Percentiles rank a stretch among this genome's conserved stretches.
phyloP scores from a whole-genome alignment of 1,140 invertebrate genomes.

The Drosophila seguyi region DNA sequence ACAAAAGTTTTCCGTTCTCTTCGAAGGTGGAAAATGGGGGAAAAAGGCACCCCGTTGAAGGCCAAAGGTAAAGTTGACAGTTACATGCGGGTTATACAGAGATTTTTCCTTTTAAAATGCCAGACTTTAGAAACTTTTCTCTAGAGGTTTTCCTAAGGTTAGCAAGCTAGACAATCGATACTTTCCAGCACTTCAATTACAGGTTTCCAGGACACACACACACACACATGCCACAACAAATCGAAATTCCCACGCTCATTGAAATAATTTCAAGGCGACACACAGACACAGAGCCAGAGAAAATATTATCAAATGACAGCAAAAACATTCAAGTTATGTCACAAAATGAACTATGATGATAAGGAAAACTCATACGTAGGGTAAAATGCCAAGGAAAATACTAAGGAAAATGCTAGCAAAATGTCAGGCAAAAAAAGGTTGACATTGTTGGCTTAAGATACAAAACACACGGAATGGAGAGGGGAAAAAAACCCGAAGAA shows the following conservation, averaged over 20 bases:
- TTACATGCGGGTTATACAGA: conserved; percentile 63
- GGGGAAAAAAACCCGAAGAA: conserved; percentile 5
- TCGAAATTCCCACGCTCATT: conserved; percentile 70
- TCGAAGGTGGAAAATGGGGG: conserved; percentile 11
- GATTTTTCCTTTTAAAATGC: conserved; percentile 31
- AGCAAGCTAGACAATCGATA: conserved; percentile 56
- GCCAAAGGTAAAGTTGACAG: conserved; percentile 63
- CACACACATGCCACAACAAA: conserved; percentile 39
- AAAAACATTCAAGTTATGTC: conserved; percentile 53
- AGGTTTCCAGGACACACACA: conserved; percentile 19
- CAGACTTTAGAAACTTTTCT: conserved; percentile 4
- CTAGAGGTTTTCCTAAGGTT: conserved; percentile 16
- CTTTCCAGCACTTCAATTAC: conserved; percentile 46
- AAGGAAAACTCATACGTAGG: conserved; percentile 23
- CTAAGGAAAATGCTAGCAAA: conserved; percentile 46
- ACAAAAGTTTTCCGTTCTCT: conserved; percentile 46
- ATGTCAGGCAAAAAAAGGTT: conserved; percentile 64
- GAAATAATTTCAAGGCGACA: conserved; percentile 14
- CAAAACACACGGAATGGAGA: conserved; percentile 40
- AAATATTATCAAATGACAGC: conserved; percentile 56
- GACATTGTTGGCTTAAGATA: conserved; percentile 70
- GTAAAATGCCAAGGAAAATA: conserved; percentile 24
- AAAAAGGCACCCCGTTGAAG: conserved; percentile 40
- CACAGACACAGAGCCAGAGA: background rate
- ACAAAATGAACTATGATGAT: conserved; percentile 39